Evolutionary conservation across 1,140 invertebrate species (phyloP), one percentile per base, ranked within the genome.

Genomic region (Procambarus clarkii): DNA sequence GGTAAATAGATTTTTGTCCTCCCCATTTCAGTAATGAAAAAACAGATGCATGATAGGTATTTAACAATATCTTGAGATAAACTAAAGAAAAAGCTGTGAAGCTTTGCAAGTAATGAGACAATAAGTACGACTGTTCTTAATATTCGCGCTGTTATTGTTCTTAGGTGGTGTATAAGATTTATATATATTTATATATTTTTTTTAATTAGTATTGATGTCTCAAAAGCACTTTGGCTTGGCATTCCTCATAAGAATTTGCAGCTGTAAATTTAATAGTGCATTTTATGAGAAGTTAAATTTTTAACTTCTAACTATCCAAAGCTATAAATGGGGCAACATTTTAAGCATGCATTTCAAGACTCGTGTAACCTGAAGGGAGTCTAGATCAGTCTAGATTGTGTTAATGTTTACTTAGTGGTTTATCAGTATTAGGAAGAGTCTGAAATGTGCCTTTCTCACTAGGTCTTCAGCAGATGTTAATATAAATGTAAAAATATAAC

Each of bases 101-200:
- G 60, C 60, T 64, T 64, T 64, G 60, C 60, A 64, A 64, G 60
- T 64, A 64, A 74, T 74, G 69, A 3, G 69, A 74, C 69, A 74
- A 74, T 74, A 74, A 74, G n/a, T 69, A 34, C 54, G 21, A 21
- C 3, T 34, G 1, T 74, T 74, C 24, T 74, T 3, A 74, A 21
- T 74, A 21, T 34, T 74, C 11, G 11, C 69, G 11, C 69, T 24
- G 24, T 21, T 24, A 74, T 74, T 34, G 50, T 34, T n/a, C 69
- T 5, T 21, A 74, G 24, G 34, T 74, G 69, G n/a, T 3, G 21
- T 74, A 34, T 4, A 74, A 0, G n/a, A n/a, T 74, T 2, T 11
- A n/a, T 74, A 34, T n/a, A 34, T 34, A 34, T 74, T 8, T 34
- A 34, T 34, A 34, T 21, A 34, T 34, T 34, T 34, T 34, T 34